These are phyloP conservation scores for Cantharis lateralis DNA, from an alignment of 2,888 invertebrate genomes.

Conservation along the genomic window DNA sequence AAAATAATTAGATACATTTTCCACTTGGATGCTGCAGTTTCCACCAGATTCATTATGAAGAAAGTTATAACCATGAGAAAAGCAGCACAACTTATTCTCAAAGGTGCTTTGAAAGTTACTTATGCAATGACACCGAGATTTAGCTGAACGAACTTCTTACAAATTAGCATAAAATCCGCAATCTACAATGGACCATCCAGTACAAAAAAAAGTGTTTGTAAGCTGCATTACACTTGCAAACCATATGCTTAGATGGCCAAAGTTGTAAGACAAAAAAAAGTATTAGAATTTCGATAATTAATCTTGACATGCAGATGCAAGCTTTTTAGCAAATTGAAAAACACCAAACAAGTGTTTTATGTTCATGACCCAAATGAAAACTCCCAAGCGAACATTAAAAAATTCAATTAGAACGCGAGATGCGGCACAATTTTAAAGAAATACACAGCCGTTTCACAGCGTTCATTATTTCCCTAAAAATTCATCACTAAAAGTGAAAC, in stretches of 20 bases:
- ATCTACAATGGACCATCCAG: neutral
- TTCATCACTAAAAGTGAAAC: neutral
- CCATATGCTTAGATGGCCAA: neutral
- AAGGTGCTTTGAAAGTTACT: neutral
- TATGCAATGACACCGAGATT: neutral
- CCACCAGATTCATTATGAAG: neutral
- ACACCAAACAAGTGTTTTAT: neutral
- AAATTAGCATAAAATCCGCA: neutral
- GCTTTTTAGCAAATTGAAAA: constrained; percentile 2
- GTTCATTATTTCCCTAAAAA: constrained; percentile 7
- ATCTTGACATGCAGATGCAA: neutral
- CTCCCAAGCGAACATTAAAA: constrained; percentile 18
- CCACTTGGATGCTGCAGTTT: neutral
- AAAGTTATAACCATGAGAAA: neutral
- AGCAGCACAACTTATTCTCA: neutral
- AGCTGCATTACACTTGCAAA: neutral
- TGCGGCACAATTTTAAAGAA: constrained; percentile 9
- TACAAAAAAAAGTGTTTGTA: neutral
- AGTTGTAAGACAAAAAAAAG: neutral
- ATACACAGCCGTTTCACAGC: constrained; percentile 5
- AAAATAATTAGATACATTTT: neutral
- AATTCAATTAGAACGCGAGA: constrained; percentile 15
- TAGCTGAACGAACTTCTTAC: neutral
- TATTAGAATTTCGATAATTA: neutral
- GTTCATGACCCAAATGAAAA: constrained; percentile 13